Evolutionary conservation across 2,113 vertebrate species (phyloP).

Genomic region (Aspiorhynchus laticeps): DNA sequence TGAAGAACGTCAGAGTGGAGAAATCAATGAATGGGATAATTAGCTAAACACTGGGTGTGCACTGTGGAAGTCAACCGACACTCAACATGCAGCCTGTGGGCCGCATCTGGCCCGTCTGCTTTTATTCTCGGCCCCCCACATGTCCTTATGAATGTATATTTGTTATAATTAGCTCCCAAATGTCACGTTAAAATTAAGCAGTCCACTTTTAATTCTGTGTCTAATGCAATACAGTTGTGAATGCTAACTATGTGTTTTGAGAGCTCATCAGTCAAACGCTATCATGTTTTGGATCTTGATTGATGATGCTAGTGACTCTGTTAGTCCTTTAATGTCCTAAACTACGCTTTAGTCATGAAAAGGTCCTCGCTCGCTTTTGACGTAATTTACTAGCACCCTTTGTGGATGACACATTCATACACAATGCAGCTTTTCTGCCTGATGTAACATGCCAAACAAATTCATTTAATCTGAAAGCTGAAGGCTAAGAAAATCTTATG

Average conservation of each 20-base stretch:
- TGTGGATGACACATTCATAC: background rate
- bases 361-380: background rate
- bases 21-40: slow-evolving; percentile 24
- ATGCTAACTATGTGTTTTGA: slow-evolving; percentile 5
- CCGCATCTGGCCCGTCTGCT: background rate
- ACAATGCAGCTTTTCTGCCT: background rate
- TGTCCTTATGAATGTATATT: slow-evolving; percentile 4
- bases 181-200: slow-evolving; percentile 8
- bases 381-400: background rate
- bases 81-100: slow-evolving; percentile 7
- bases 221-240: background rate
- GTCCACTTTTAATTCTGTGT: background rate
- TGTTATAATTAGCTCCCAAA: slow-evolving; percentile 3
- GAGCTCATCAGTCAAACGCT: background rate
- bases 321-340: background rate
- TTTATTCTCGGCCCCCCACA: background rate
- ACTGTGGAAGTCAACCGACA: background rate
- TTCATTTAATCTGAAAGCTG: slow-evolving; percentile 3
- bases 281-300: background rate
- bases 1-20: slow-evolving; percentile 2
- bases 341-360: background rate
- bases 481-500: background rate
- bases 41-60: slow-evolving; percentile 10
- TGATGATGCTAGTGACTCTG: background rate
- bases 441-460: slow-evolving; percentile 25